Base-by-base conservation (phyloP, 2,797 vertebrate genomes). In the Oryzias sinensis region DNA sequence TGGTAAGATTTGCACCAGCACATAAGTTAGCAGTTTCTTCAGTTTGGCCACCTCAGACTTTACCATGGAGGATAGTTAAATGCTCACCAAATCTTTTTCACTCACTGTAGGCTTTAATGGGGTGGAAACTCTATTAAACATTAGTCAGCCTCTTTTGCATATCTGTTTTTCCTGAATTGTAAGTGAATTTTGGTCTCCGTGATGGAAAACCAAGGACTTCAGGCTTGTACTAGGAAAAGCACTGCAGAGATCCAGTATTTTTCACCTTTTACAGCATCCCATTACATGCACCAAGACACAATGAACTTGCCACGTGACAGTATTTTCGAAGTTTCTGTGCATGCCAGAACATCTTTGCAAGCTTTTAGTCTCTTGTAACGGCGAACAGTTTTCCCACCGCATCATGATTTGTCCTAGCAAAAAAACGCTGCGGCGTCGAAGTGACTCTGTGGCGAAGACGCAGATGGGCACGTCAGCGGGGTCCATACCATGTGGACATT, bases 1-100 rank as follows among this genome's bases (percentile, higher is more conserved):
- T 75, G 71, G 64, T 74, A 58, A 83, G 64, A 82, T 81, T 88
- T 89, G 78, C 82, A 88, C 85, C 87, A 88, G 87, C 87, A 87
- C 63, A 87, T 82, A 78, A 69, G 60, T 74, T 74, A 73, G 53
- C 54, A 57, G 41, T 73, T 77, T 64, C 29, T 69, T 59, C 42
- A 14, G 6, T 15, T 53, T 75, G 60, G 17, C 63, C 50, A 79
- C 66, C 54, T 55, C 14, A 72, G 83, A 76, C 62, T 64, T 85
- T 76, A 79, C 37, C 55, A 70, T 74, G 41, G 75, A 29, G 61
- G 33, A 62, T 56, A 40, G 25, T 17, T 55, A 5, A 70, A 62
- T 24, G 40, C 49, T 62, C 48, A 13, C 20, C 43, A 68, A n/a
- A 66, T 62, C 51, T 18, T 24, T 14, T 41, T 17, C 25, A 50